phyloP scores from a whole-genome alignment of 2,888 invertebrate genomes.

The Alentia gelatinosa region DNA sequence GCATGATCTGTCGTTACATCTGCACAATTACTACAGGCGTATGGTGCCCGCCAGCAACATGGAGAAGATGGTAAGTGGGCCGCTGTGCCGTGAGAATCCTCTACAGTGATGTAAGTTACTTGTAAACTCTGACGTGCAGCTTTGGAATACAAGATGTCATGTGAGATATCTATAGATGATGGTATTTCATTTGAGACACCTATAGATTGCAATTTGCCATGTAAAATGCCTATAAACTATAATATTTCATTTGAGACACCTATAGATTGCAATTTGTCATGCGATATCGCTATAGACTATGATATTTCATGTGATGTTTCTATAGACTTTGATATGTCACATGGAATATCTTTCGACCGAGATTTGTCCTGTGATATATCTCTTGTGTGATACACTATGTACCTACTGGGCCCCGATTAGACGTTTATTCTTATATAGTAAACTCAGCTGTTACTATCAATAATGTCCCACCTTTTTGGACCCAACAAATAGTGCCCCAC shows the following conservation, averaged over 20 bases:
- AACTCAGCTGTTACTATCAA: too few species aligned
- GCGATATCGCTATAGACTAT: not conserved
- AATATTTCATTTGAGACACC: not conserved
- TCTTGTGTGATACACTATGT: too few species aligned
- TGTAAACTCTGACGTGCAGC: not conserved
- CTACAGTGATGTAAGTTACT: not conserved
- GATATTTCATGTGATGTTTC: not conserved
- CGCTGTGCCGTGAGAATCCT: not conserved
- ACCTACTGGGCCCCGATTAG: too few species aligned
- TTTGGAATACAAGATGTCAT: not conserved
- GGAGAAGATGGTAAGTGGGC: not conserved
- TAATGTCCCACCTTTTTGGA: too few species aligned
- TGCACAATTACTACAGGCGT: not conserved
- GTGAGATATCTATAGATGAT: not conserved
- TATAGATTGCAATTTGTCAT: not conserved
- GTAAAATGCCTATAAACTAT: not conserved
- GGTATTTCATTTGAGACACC: not conserved
- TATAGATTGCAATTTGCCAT: not conserved
- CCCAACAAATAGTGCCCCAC: too few species aligned
- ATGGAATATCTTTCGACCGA: not conserved
- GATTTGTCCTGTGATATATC: not conserved
- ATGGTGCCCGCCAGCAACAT: not conserved
- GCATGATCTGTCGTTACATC: not conserved
- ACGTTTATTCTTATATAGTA: too few species aligned
- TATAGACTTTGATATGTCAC: not conserved